Percentiles rank a stretch among this genome's conserved stretches.
phyloP scores from a whole-genome alignment of 2,113 vertebrate species.

The Pimephales promelas region DNA sequence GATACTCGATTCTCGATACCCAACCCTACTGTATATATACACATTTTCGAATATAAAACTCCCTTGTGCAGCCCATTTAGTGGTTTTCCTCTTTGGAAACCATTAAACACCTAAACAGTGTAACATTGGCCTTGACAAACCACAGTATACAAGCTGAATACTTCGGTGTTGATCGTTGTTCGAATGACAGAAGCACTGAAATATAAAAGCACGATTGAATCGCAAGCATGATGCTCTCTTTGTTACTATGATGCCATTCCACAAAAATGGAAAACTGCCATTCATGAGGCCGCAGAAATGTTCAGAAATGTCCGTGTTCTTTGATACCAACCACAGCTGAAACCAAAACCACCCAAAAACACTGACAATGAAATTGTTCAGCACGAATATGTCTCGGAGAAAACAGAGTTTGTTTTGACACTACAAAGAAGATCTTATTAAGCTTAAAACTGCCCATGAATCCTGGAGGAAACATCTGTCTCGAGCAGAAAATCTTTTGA shows the following conservation, averaged over 20 bases:
- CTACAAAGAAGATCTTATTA: slow-evolving; percentile 4
- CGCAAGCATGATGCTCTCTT: not conserved
- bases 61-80: not conserved
- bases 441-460: slow-evolving; percentile 7
- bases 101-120: not conserved
- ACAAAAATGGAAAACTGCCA: not conserved
- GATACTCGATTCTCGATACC: too few species aligned
- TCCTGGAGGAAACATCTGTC: slow-evolving; percentile 24
- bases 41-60: not conserved
- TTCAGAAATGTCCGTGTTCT: not conserved
- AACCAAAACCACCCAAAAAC: slow-evolving; percentile 28
- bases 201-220: not conserved
- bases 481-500: slow-evolving; percentile 20
- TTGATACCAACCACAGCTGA: slow-evolving; percentile 17
- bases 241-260: not conserved
- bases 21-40: not conserved
- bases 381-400: not conserved
- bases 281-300: not conserved
- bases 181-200: slow-evolving; percentile 21
- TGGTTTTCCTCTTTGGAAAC: slow-evolving; percentile 27
- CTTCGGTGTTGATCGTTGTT: not conserved
- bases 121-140: not conserved
- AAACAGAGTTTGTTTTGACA: slow-evolving; percentile 14
- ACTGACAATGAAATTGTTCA: slow-evolving; percentile 13
- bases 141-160: not conserved